phyloP scores from a whole-genome alignment of 2,888 invertebrate species.

The Thera britannica region DNA sequence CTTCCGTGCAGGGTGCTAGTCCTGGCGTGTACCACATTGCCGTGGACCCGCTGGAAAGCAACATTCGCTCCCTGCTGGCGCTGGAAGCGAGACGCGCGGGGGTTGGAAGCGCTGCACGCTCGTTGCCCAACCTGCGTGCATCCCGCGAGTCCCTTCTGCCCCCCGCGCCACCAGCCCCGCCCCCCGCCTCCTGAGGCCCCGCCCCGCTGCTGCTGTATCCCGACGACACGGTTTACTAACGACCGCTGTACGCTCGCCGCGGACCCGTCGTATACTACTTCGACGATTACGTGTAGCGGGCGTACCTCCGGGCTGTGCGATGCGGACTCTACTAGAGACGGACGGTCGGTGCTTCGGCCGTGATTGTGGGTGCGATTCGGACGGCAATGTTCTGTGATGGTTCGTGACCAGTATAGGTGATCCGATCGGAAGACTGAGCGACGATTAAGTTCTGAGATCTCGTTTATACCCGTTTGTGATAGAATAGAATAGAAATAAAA shows the following conservation, averaged over 20 bases:
- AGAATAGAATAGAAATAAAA: constrained; percentile 15
- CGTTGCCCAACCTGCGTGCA: constrained; percentile 89
- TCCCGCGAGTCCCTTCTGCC: constrained; percentile 68
- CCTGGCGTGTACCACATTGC: constrained; percentile 80
- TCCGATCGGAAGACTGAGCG: constrained; percentile 22
- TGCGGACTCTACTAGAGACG: neutral
- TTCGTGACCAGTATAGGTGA: constrained; percentile 14
- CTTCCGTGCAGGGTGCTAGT: constrained; percentile 47
- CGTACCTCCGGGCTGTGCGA: constrained; percentile 13
- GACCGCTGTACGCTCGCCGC: constrained; percentile 40
- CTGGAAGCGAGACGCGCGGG: constrained; percentile 78
- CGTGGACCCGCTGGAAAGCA: constrained; percentile 77
- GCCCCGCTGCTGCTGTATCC: constrained; percentile 64
- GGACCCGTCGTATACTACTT: constrained; percentile 39
- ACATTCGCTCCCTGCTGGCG: constrained; percentile 72
- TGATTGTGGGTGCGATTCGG: constrained; percentile 10
- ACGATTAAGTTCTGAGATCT: constrained; percentile 23
- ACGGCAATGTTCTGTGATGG: constrained; percentile 10
- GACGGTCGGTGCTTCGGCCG: neutral
- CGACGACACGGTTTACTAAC: constrained; percentile 76
- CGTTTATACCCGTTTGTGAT: constrained; percentile 30
- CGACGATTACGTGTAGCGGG: constrained; percentile 43
- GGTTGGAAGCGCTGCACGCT: constrained; percentile 70
- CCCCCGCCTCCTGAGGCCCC: constrained; percentile 75
- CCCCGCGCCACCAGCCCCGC: constrained; percentile 32